phyloP scores from a whole-genome alignment of 2,888 invertebrate species.

The Volucella zonaria region DNA sequence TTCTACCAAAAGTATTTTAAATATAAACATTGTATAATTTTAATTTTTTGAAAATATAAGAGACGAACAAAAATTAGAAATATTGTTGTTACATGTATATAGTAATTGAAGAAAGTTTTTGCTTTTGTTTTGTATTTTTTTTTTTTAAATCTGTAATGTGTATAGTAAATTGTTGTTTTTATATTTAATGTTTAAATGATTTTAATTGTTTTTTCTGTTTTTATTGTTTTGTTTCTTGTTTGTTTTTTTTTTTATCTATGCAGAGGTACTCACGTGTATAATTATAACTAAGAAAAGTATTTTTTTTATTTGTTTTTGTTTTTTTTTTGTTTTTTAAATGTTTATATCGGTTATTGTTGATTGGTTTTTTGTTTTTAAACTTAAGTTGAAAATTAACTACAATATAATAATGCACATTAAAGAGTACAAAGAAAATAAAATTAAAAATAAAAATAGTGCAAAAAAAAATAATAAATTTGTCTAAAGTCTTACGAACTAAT shows the following conservation, averaged over 20 bases:
- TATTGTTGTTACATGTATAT: conserved; percentile 13
- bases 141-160: conserved; percentile 23
- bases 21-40: conserved; percentile 76
- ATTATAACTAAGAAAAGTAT: conserved; percentile 71
- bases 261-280: conserved; percentile 75
- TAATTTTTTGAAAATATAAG: conserved; percentile 49
- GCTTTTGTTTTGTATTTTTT: conserved; percentile 29
- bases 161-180: conserved; percentile 3
- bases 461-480: conserved; percentile 65
- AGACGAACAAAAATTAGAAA: conserved; percentile 52
- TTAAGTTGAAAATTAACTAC: conserved; percentile 68
- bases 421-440: conserved; percentile 47
- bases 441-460: conserved; percentile 72
- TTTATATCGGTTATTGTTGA: conserved; percentile 40
- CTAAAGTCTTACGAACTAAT: conserved; percentile 72
- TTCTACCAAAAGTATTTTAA: conserved; percentile 14
- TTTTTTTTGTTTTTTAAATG: conserved; percentile 22
- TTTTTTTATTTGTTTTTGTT: too few species aligned
- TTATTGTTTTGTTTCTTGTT: conserved; percentile 52
- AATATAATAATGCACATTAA: conserved; percentile 53
- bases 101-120: conserved; percentile 63
- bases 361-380: conserved; percentile 43
- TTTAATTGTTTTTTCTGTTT: conserved; percentile 38
- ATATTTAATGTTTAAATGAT: conserved; percentile 35
- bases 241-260: conserved; percentile 71